Base-by-base conservation (phyloP, 2,888 invertebrate species). In the Cyrtodaria siliqua region DNA sequence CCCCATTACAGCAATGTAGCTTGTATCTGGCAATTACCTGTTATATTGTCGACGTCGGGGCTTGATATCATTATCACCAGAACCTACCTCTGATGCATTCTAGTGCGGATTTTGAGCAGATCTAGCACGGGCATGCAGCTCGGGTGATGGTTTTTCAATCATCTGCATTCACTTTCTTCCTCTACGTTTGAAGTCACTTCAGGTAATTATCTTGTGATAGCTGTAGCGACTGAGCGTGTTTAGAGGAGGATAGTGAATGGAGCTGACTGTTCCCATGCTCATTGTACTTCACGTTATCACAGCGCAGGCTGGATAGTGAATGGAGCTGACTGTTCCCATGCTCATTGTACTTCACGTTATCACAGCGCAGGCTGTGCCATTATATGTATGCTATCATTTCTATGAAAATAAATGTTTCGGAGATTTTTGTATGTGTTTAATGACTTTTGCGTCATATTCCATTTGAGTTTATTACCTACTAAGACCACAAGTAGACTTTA, bases 81-180 rank as follows among this genome's bases (percentile, higher is more conserved):
- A 67, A 69, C 67, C 71, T 55, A 63, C 70, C 60, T n/a, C 18
- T 47, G 61, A 20, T 53, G 44, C 52, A 64, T 18, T n/a, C 33
- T 40, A 40, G 42, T 47, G 52, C 63, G 50, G 77, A 77, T 68
- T 67, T 72, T 77, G 77, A 77, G 77, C 77, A 77, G 72, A 57
- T 77, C 71, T 64, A 27, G 42, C 49, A 60, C 42, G 20, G 29
- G 14, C 2, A 49, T 71, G 60, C 62, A 68, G 33, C 61, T 23
- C n/a, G 44, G 8, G 62, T 23, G 38, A 49, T 57, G 71, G 20
- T 57, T 68, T 62, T 66, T 77, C 47, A 55, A 26, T 29, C 33
- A 16, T n/a, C 20, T 26, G 44, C 29, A 14, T 55, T 29, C 16
- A 33, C 27, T 49, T 42, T 8, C 23, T 71, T 59, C 55, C 63